Evolutionary conservation across 37 sponge, comb jelly and placozoan genomes (phyloP).

Genomic region (Petrosia ficiformis): DNA sequence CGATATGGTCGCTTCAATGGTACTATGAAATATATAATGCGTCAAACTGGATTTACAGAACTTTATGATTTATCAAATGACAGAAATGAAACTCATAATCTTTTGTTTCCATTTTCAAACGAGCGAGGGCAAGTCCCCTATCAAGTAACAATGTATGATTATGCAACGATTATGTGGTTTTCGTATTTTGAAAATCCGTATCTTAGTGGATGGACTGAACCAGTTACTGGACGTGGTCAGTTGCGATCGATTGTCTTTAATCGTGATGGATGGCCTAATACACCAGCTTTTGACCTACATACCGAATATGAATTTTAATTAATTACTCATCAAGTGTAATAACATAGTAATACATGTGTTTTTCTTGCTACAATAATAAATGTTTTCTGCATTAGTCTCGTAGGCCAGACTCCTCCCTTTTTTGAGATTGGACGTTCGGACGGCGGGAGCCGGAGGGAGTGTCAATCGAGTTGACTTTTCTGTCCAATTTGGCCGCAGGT

Average conservation of each 20-base stretch:
- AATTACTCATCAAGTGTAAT: no score
- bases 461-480: no score
- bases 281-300: constrained; percentile 54
- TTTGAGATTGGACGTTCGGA: no score
- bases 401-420: no score
- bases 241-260: constrained; percentile 50
- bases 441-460: no score
- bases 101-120: constrained; percentile 14
- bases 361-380: no score
- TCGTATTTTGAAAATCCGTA: constrained; percentile 70
- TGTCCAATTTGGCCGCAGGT: no score
- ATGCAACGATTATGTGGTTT: constrained; percentile 44
- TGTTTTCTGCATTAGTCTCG: no score
- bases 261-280: constrained; percentile 45
- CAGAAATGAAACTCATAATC: constrained; percentile 41
- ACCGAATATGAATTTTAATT: no score
- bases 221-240: constrained; percentile 69
- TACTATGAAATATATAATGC: no score
- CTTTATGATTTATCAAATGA: constrained; percentile 50
- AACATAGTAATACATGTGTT: no score
- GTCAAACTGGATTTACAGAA: constrained; percentile 52
- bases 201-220: constrained; percentile 64
- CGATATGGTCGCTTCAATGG: no score
- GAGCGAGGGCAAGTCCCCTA: background rate
- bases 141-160: background rate